Conservation (phyloP, 1,140 invertebrate species). For the Drosophila miranda region DNA sequence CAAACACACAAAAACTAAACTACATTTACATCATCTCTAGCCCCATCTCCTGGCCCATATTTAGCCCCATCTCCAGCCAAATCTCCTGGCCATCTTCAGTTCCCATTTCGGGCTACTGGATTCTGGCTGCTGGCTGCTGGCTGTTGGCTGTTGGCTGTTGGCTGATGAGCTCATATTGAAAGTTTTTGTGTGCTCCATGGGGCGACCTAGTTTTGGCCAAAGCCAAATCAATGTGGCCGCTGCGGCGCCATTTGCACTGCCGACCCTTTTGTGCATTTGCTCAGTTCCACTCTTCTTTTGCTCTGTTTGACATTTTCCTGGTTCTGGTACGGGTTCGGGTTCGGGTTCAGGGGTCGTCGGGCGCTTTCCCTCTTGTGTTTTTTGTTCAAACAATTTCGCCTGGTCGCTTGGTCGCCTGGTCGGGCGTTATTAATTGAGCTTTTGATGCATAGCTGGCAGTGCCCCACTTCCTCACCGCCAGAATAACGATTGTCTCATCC, state of each 20-base stretch:
- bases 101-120: slow-evolving; percentile 23
- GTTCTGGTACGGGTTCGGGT: slow-evolving; percentile 2
- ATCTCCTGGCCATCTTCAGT: slow-evolving; percentile 1
- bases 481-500: slow-evolving; percentile 53
- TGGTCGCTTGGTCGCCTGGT: slow-evolving; percentile 61
- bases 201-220: slow-evolving; percentile 70
- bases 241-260: slow-evolving; percentile 73
- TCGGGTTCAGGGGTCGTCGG: background rate
- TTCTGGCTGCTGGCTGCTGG: slow-evolving; percentile 19
- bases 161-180: slow-evolving; percentile 75
- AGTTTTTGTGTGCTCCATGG: slow-evolving; percentile 64
- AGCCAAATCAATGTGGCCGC: slow-evolving; percentile 75
- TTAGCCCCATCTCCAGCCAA: background rate
- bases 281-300: slow-evolving; percentile 15
- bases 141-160: slow-evolving; percentile 24
- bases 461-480: background rate
- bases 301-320: slow-evolving; percentile 47
- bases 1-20: slow-evolving; percentile 21
- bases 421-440: slow-evolving; percentile 75
- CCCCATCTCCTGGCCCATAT: background rate
- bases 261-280: slow-evolving; percentile 65
- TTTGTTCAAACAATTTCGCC: slow-evolving; percentile 55
- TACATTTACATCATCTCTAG: slow-evolving; percentile 31
- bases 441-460: slow-evolving; percentile 55
- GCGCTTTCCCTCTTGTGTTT: slow-evolving; percentile 8